These are phyloP conservation scores for Thamnaconus septentrionalis DNA, from an alignment of 2,113 vertebrate genomes.

Conservation along the genomic window DNA sequence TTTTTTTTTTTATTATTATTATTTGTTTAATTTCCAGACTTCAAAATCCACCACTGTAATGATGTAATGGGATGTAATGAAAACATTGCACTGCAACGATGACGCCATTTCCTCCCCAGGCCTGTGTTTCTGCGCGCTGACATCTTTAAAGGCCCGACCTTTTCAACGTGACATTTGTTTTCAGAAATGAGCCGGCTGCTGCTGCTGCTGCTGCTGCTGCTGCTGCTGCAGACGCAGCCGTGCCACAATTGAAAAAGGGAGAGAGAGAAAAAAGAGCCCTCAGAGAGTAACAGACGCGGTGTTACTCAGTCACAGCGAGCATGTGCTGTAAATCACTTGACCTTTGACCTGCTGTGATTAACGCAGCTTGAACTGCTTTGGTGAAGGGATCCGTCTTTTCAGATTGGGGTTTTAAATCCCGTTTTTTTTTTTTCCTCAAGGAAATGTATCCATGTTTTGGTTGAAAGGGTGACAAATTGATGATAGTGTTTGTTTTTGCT, in stretches of 20 bases:
- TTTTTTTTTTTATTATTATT: neutral
- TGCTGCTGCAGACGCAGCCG: conserved; percentile 5
- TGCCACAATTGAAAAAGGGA: conserved; percentile 52
- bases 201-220: too few relatives aligned
- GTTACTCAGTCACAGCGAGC: conserved; percentile 36
- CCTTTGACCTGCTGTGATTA: conserved; percentile 33
- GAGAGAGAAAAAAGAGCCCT: neutral
- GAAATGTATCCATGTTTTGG: neutral
- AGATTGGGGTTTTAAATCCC: conserved; percentile 9
- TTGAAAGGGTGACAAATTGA: too few relatives aligned
- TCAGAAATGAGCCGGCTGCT: conserved; percentile 47
- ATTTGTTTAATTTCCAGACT: neutral
- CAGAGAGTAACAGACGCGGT: conserved; percentile 30
- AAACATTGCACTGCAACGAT: conserved; percentile 13
- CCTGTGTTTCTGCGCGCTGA: conserved; percentile 33
- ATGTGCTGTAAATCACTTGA: conserved; percentile 37
- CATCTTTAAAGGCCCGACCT: conserved; percentile 58
- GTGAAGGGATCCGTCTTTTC: conserved; percentile 30
- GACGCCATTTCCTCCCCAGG: conserved; percentile 7
- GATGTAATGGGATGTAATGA: conserved; percentile 7
- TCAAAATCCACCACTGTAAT: neutral
- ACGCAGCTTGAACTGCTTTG: neutral
- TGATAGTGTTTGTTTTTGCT: conserved; percentile 14
- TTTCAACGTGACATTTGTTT: conserved; percentile 56
- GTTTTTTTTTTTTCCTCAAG: neutral